phyloP scores from a whole-genome alignment of 2,113 vertebrate species.

The Carassius auratus region DNA sequence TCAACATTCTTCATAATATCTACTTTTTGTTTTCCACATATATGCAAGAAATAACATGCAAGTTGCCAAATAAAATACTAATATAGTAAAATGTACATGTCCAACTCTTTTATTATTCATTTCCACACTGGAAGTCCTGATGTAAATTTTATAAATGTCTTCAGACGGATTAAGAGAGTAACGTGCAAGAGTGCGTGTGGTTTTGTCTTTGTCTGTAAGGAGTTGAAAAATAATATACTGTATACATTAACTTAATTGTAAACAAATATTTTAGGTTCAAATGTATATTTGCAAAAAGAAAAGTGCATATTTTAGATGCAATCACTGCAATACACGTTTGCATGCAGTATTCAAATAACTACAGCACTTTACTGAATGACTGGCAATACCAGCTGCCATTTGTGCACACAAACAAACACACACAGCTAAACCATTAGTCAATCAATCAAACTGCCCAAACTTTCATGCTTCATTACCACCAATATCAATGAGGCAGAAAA shows the following conservation, averaged over 20 bases:
- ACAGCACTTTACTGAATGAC: neutral
- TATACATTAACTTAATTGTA: neutral
- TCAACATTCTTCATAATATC: neutral
- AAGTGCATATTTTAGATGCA: neutral
- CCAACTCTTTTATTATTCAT: too few relatives aligned
- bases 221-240: neutral
- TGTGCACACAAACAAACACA: neutral
- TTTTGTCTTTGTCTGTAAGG: neutral
- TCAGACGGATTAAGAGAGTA: neutral
- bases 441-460: conserved; percentile 25
- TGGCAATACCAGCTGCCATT: neutral
- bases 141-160: neutral
- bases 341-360: neutral
- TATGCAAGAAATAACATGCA: neutral
- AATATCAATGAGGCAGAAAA: conserved; percentile 26
- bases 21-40: neutral
- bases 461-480: conserved; percentile 6
- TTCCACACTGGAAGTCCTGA: too few relatives aligned
- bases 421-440: conserved; percentile 13
- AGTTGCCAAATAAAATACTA: neutral
- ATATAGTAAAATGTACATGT: too few relatives aligned
- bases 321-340: neutral
- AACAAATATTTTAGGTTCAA: neutral
- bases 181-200: neutral
- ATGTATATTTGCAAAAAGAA: neutral